Conservation (phyloP, 2,888 invertebrate species). For the Keiferia lycopersicella region DNA sequence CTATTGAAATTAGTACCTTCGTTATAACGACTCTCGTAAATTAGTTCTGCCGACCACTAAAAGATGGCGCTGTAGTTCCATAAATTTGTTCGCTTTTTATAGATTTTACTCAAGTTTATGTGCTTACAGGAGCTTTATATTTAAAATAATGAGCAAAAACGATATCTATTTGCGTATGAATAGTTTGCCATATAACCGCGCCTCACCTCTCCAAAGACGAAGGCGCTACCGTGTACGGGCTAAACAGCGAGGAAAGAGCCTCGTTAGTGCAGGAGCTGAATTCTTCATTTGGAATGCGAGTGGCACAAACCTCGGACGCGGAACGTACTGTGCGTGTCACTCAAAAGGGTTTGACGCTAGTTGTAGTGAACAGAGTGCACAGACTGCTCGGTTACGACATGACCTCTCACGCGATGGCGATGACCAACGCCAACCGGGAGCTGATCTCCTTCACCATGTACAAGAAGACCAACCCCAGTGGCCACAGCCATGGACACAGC, state of each 20-base stretch:
- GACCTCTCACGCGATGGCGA: conserved; percentile 75
- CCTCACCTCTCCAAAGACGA: conserved; percentile 73
- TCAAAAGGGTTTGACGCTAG: conserved; percentile 69
- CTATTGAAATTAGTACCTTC: too few species aligned
- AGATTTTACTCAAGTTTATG: too few species aligned
- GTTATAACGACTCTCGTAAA: not conserved
- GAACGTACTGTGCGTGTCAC: conserved; percentile 67
- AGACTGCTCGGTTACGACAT: conserved; percentile 75
- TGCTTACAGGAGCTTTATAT: too few species aligned
- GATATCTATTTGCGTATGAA: too few species aligned
- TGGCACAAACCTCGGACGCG: conserved; percentile 58
- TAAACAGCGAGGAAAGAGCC: conserved; percentile 71
- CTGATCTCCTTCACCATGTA: conserved; percentile 75
- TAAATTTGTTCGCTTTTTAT: not conserved
- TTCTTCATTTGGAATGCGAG: conserved; percentile 59
- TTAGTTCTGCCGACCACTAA: not conserved
- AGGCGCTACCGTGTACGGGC: conserved; percentile 72
- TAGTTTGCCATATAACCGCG: conserved; percentile 39
- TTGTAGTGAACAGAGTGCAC: conserved; percentile 73
- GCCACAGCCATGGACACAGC: conserved; percentile 48
- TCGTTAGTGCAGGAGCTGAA: conserved; percentile 60
- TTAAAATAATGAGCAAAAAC: too few species aligned
- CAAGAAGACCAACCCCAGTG: conserved; percentile 61
- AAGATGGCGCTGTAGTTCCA: not conserved
- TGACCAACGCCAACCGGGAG: conserved; percentile 76